These are phyloP conservation scores for Plebejus anna DNA, from an alignment of 2,888 invertebrate genomes.

Conservation along the genomic window DNA sequence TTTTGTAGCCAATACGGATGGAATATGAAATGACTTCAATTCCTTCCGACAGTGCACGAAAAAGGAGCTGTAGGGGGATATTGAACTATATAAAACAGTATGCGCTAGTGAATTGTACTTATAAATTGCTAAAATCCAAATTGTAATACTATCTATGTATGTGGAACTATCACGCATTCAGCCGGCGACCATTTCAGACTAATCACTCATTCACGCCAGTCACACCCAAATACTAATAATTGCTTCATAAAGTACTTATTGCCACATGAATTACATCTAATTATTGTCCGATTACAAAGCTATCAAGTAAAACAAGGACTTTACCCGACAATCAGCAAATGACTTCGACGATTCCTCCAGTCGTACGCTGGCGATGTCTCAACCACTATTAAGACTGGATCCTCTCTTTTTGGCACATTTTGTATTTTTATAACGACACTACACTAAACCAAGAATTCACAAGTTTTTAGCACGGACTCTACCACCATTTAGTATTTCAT, in stretches of 20 bases:
- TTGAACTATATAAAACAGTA: constrained; percentile 20
- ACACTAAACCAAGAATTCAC: constrained; percentile 67
- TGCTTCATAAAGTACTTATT: not conserved
- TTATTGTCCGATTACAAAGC: constrained; percentile 33
- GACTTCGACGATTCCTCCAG: constrained; percentile 69
- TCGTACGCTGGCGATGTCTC: constrained; percentile 67
- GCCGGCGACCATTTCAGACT: constrained; percentile 44
- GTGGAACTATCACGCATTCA: constrained; percentile 40
- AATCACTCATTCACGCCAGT: constrained; percentile 36
- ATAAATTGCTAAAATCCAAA: not conserved
- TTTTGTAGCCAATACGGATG: constrained; percentile 40
- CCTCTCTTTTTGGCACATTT: constrained; percentile 79
- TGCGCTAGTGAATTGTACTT: constrained; percentile 15
- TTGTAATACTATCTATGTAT: constrained; percentile 26
- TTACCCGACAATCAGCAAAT: constrained; percentile 77
- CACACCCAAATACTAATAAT: constrained; percentile 37
- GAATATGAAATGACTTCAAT: constrained; percentile 30
- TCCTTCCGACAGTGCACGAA: not conserved
- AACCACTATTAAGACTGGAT: constrained; percentile 76
- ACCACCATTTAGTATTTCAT: constrained; percentile 73
- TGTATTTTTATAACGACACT: constrained; percentile 68
- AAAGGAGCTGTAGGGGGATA: not conserved
- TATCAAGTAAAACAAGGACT: constrained; percentile 54
- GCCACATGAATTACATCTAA: constrained; percentile 10
- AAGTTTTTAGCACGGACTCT: constrained; percentile 68